These are phyloP conservation scores for Colaptes auratus DNA, from an alignment of 2,113 vertebrate species.

Conservation along the genomic window DNA sequence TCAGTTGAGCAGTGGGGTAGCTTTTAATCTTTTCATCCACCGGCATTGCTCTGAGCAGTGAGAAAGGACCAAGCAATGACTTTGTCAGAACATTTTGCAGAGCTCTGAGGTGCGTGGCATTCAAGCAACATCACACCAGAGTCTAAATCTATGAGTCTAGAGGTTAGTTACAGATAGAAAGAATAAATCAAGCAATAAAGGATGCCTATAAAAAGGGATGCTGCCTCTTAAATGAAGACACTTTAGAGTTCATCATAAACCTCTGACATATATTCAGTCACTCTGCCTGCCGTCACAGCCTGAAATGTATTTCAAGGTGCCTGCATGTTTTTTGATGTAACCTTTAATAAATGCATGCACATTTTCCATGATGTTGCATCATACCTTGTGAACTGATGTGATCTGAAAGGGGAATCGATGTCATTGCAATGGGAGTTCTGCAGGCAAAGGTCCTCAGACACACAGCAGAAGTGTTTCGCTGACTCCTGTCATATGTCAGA, in stretches of 20 bases:
- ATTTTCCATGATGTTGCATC: slow-evolving; percentile 41
- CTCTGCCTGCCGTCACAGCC: slow-evolving; percentile 5
- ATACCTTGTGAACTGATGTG: not conserved
- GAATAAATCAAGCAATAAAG: slow-evolving; percentile 63
- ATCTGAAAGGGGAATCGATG: not conserved
- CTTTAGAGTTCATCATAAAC: slow-evolving; percentile 55
- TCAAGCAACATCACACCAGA: slow-evolving; percentile 32
- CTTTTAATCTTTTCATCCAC: slow-evolving; percentile 9
- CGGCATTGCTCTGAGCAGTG: slow-evolving; percentile 16
- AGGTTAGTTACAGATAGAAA: slow-evolving; percentile 48
- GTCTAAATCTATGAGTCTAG: slow-evolving; percentile 46
- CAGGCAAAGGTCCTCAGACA: not conserved
- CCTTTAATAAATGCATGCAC: slow-evolving; percentile 44
- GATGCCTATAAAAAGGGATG: slow-evolving; percentile 22
- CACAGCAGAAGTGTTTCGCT: not conserved
- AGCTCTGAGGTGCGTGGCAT: not conserved
- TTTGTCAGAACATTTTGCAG: slow-evolving; percentile 20
- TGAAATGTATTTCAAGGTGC: slow-evolving; percentile 50
- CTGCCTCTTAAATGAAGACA: slow-evolving; percentile 52
- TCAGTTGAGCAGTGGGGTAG: slow-evolving; percentile 6
- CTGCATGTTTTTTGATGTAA: slow-evolving; percentile 28
- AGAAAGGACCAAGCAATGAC: slow-evolving; percentile 10
- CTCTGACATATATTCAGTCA: slow-evolving; percentile 51
- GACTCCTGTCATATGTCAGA: not conserved
- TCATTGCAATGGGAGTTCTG: not conserved